Evolutionary conservation across 2,888 invertebrate species (phyloP).

Genomic region (Hydrotaea cyrtoneurina): DNA sequence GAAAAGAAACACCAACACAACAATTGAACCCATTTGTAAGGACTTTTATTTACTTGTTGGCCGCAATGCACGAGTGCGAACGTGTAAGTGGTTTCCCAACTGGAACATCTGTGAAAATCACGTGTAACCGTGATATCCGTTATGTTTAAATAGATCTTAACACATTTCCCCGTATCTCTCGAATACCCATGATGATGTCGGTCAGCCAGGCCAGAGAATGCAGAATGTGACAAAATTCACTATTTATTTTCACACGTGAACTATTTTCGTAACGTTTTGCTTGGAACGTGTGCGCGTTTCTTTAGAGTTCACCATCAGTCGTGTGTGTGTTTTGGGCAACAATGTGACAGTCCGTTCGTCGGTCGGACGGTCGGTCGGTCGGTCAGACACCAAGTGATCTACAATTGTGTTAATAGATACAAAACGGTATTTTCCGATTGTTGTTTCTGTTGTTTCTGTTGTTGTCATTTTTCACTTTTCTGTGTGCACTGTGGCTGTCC

Average conservation of each 20-base stretch:
- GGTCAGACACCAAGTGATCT: not conserved
- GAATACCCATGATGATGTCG: not conserved
- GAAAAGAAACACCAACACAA: too few species aligned
- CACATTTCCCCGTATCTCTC: slow-evolving; percentile 10
- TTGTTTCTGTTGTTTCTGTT: not conserved
- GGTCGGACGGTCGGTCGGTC: not conserved
- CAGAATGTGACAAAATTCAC: slow-evolving; percentile 52
- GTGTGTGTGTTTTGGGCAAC: not conserved
- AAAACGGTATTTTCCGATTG: slow-evolving; percentile 31
- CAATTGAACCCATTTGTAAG: not conserved
- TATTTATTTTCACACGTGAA: slow-evolving; percentile 63
- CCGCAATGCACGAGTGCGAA: not conserved
- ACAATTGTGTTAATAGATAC: slow-evolving; percentile 40
- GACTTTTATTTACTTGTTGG: not conserved
- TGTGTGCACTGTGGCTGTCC: too few species aligned
- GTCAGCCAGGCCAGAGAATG: not conserved
- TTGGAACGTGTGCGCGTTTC: slow-evolving; percentile 14
- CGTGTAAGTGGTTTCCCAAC: slow-evolving; percentile 16
- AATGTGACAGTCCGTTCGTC: not conserved
- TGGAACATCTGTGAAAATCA: slow-evolving; percentile 27
- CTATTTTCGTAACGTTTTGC: slow-evolving; percentile 41
- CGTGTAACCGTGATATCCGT: slow-evolving; percentile 27
- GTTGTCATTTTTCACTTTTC: too few species aligned
- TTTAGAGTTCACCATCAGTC: too few species aligned
- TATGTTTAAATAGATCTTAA: slow-evolving; percentile 33